Percentiles rank a stretch among this genome's conserved stretches.
Evolutionary conservation across 2,888 invertebrate genomes (phyloP).

Genomic region (Nomada flava): DNA sequence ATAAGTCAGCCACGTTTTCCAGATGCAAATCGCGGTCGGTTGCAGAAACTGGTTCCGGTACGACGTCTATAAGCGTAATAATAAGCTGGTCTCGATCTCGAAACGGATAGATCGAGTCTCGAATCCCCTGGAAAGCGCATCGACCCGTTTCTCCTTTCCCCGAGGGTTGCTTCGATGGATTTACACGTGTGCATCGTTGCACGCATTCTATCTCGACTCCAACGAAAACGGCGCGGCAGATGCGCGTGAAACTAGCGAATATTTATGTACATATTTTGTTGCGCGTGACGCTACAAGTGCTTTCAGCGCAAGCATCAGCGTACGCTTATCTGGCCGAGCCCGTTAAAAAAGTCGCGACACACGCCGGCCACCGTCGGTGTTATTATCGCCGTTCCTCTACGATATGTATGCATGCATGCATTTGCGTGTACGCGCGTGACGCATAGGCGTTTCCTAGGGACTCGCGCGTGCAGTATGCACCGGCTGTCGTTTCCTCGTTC

Average conservation of each 20-base stretch:
- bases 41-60: slow-evolving; percentile 56
- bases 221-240: not conserved
- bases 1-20: slow-evolving; percentile 34
- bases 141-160: slow-evolving; percentile 21
- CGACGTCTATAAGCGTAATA: slow-evolving; percentile 33
- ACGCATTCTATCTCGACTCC: not conserved
- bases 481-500: not conserved
- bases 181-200: not conserved
- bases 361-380: slow-evolving; percentile 49
- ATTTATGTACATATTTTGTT: not conserved
- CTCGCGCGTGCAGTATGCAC: no score
- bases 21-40: slow-evolving; percentile 47
- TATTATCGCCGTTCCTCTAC: slow-evolving; percentile 54
- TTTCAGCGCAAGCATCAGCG: slow-evolving; percentile 80
- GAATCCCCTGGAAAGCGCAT: slow-evolving; percentile 35
- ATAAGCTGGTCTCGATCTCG: slow-evolving; percentile 38
- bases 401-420: slow-evolving; percentile 7
- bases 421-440: not conserved
- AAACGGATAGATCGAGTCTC: slow-evolving; percentile 17
- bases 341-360: slow-evolving; percentile 73
- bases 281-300: slow-evolving; percentile 79
- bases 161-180: not conserved
- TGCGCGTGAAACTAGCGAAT: not conserved
- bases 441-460: not conserved
- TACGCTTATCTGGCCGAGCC: slow-evolving; percentile 76